Evolutionary conservation across 2,113 vertebrate genomes (phyloP), one percentile per base, ranked within the genome.

Genomic region (Marmota monax): DNA sequence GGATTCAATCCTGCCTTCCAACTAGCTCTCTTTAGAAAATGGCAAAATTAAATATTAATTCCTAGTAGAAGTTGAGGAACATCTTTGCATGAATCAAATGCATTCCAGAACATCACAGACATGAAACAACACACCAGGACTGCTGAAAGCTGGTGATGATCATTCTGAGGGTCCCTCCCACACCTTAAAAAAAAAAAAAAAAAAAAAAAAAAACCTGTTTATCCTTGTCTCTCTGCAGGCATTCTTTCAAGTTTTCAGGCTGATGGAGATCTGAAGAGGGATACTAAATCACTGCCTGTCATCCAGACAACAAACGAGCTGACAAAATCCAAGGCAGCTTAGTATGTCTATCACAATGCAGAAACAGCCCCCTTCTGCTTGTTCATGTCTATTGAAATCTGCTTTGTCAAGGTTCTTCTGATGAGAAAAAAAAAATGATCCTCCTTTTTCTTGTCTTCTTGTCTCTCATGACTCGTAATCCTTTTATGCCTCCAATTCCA

Each of bases 51-150:
- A 95, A 91, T 22, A 63, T 74, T 56, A 80, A 85, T 76, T 23
- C 65, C 53, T 14, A 93, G 65, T 84, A 92, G 88, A 63, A 88
- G 67, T 17, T 89, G 76, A 72, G 22, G 65, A 63, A 32, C 45
- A 94, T 80, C 78, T 96, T 79, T 93, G 39, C 27, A 83, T 58
- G 95, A 91, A 76, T 78, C 42, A 95, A 96, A 48, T 65, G 11
- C 70, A 88, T 79, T 95, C 69, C 92, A 67, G 85, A 80, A 69
- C 34, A 74, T 73, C 92, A 70, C 11, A 29, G 73, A 95, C 32
- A 72, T 61, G 89, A 96, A 95, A 84, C 51, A 83, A 63, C 94
- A 61, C 22, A 92, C 56, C 27, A 65, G 73, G 88, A 22, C 80
- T 72, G 92, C 42, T 79, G 89, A 90, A 79, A 96, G 93, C 77